Evolutionary conservation across 2,888 invertebrate species (phyloP), one percentile per base, ranked within the genome.

Genomic region (Germaria angustata): DNA sequence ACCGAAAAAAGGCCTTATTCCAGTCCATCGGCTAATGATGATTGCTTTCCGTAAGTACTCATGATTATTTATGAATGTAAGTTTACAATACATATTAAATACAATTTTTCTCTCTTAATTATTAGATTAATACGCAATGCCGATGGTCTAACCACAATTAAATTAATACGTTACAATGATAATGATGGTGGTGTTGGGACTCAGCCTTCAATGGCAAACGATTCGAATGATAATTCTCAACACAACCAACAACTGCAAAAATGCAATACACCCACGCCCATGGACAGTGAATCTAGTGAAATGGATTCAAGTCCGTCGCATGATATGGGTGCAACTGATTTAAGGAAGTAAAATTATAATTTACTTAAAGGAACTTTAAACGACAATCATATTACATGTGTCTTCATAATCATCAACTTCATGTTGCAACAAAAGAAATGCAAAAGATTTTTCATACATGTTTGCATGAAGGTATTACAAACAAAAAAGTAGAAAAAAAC

Each of bases 61-160:
- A 15, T 17, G 17, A 2, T 28, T 28, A 28, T 28, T 5, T 28
- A 28, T 28, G 15, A 15, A 41, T 17, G 1, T 13, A 20, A 1
- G 6, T 5, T 44, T 44, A 0, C 17, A 44, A 44, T 44, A 11
- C 0, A 22, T 24, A n/a, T 8, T 22, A 13, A 39, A 2, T n/a
- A 49, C n/a, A 36, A 1, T 6, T 28, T 24, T 39, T 22, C 7
- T 3, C 1, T 51, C 49, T 22, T 51, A 51, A 46, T 61, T 46
- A 49, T 15, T 51, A 91, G 91, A 85, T 87, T 91, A 75, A 91
- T 91, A 80, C 89, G 91, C 72, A 91, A 91, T 86, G 91, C 91
- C 61, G 92, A 91, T 86, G 91, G 91, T 8, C 79, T 91, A 68
- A 91, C 91, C 28, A 91, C 91, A 84, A 91, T 91, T 65, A 91